Conservation (phyloP, 1,140 invertebrate species). For the Drosophila nikananu region DNA sequence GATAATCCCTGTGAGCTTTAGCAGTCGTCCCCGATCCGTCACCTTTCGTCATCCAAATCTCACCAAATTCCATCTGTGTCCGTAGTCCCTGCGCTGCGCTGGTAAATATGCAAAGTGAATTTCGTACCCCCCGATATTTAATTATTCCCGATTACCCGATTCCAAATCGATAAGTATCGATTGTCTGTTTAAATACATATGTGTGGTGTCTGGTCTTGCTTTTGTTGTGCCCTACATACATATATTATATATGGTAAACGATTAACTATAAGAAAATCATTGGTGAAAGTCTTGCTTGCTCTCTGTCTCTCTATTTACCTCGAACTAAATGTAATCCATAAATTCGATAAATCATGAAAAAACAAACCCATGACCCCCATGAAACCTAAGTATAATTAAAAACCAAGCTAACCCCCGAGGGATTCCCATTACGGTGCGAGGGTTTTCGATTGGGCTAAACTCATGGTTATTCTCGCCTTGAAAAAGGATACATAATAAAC, state of each 20-base stretch:
- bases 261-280: slow-evolving; percentile 70
- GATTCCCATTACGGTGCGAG: slow-evolving; percentile 64
- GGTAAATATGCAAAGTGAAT: slow-evolving; percentile 73
- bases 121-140: slow-evolving; percentile 23
- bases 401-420: slow-evolving; percentile 60
- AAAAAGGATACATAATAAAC: slow-evolving; percentile 33
- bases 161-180: background rate
- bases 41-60: slow-evolving; percentile 40
- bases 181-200: slow-evolving; percentile 55
- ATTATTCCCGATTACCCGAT: slow-evolving; percentile 22
- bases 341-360: slow-evolving; percentile 43
- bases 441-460: slow-evolving; percentile 72
- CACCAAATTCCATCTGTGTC: slow-evolving; percentile 53
- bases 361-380: slow-evolving; percentile 44
- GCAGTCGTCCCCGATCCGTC: slow-evolving; percentile 28
- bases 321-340: slow-evolving; percentile 59
- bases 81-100: slow-evolving; percentile 76
- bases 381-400: slow-evolving; percentile 16
- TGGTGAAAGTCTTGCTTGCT: slow-evolving; percentile 71
- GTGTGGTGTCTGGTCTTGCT: slow-evolving; percentile 81
- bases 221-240: slow-evolving; percentile 41
- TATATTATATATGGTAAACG: slow-evolving; percentile 45
- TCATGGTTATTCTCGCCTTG: slow-evolving; percentile 40
- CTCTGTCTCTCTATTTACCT: slow-evolving; percentile 51
- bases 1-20: slow-evolving; percentile 9